Base-by-base conservation (phyloP, 2,888 invertebrate species). In the Atherix ibis region DNA sequence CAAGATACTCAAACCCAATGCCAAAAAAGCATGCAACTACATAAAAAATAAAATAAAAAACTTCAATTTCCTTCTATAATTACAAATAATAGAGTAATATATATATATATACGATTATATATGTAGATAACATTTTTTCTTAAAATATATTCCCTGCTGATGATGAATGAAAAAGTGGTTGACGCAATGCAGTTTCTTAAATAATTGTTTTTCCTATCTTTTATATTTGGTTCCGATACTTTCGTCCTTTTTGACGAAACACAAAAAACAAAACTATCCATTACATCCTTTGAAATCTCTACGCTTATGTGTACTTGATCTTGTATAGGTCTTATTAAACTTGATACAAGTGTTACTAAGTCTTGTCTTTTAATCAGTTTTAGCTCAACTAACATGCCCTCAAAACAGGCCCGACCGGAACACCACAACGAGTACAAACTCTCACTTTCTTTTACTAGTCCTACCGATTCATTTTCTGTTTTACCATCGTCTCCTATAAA, bases 281-380 rank as follows among this genome's bases (percentile, higher is more conserved):
- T 81, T 49, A 91, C 84, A 46, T 88, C 88, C 52, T 78, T 76
- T 40, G 85, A 80, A 52, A 95, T 73, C 46, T 83, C 82, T 27
- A 92, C 78, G 50, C 80, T 78, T 36, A 94, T 67, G 32, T 81
- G 76, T 28, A 92, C 68, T 58, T 89, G 87, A 64, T 98, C 98
- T 38, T 78, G 68, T 22, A 76, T 71, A 0, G 94, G 94, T 37
- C 82, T 70, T 53, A 92, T 76, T 40, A 88, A 60, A 25, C 87
- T 81, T 2, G 88, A 68, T 2, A 94, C 60, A 9, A 91, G 70
- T 33, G 87, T 83, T 3, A 97, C 80, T 33, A 98, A 63, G 61
- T 98, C 97, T 67, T 98, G 98, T 25, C 98, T 71, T 70, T 92
- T 97, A 33, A 95, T 76, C 43, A 97, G 73, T 56, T 88, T 88